Percentiles rank a stretch among this genome's conserved stretches.
phyloP scores from a whole-genome alignment of 2,113 vertebrate genomes.

The Melanerpes aurifrons region DNA sequence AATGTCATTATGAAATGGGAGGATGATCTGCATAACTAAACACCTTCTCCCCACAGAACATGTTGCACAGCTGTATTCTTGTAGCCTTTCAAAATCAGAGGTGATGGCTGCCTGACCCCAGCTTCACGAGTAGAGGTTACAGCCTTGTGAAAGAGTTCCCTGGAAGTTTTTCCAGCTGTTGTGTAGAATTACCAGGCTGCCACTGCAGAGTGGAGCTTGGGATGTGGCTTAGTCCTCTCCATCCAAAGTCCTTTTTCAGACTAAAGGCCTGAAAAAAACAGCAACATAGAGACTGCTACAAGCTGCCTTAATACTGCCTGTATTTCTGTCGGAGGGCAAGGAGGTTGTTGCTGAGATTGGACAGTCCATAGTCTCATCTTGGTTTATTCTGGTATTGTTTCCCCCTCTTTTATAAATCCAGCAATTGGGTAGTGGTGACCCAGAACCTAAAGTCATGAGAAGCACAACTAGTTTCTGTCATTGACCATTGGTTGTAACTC shows the following conservation, averaged over 20 bases:
- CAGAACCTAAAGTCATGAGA: conserved; percentile 5
- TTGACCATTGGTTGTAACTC: background rate
- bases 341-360: background rate
- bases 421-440: background rate
- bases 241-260: background rate
- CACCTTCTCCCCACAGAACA: background rate
- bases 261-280: background rate
- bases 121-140: background rate
- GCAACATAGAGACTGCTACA: background rate
- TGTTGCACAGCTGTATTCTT: background rate
- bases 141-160: background rate
- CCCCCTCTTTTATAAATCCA: background rate
- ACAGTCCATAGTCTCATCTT: background rate
- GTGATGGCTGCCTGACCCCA: background rate
- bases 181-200: background rate
- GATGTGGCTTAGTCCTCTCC: background rate
- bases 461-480: conserved; percentile 31
- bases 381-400: background rate
- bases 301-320: background rate
- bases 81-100: background rate
- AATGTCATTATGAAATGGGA: background rate
- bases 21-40: conserved; percentile 4
- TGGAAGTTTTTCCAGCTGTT: background rate
- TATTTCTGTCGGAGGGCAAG: background rate
- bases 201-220: background rate